A percentile compares a stretch with the other conserved stretches of the same genome.
These are phyloP conservation scores for Xylophagus ater DNA, from an alignment of 2,888 invertebrate species.

Conservation along the genomic window DNA sequence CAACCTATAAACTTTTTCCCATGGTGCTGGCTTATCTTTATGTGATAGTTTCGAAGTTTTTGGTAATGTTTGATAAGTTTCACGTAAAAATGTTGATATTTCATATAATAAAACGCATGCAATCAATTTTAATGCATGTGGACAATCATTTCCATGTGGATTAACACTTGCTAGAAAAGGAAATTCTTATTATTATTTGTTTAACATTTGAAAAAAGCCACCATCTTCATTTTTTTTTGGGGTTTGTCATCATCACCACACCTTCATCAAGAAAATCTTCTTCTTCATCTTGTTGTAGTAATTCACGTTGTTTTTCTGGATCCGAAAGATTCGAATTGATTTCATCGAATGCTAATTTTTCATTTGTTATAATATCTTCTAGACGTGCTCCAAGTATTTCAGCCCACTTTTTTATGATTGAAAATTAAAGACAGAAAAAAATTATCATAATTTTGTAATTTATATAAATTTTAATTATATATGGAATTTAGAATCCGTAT, in stretches of 20 bases:
- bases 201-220: constrained; percentile 15
- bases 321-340: constrained; percentile 58
- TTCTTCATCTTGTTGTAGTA: constrained; percentile 77
- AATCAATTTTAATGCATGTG: constrained; percentile 76
- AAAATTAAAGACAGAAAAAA: constrained; percentile 1
- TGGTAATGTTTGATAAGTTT: constrained; percentile 83
- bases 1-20: constrained; percentile 70
- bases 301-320: constrained; percentile 65
- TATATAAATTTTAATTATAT: no score
- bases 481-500: not conserved
- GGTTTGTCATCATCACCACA: constrained; percentile 34
- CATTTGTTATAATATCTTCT: constrained; percentile 80
- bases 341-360: constrained; percentile 58
- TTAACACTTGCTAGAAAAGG: constrained; percentile 41
- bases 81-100: constrained; percentile 92
- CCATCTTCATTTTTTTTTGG: constrained; percentile 4
- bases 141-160: constrained; percentile 70
- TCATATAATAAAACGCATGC: constrained; percentile 93
- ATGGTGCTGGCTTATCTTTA: constrained; percentile 68
- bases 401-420: constrained; percentile 28
- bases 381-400: constrained; percentile 74
- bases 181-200: constrained; percentile 4
- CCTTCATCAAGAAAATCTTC: constrained; percentile 97
- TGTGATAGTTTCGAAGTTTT: constrained; percentile 58
- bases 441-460: no score